Evolutionary conservation across 1,140 invertebrate species (phyloP).

Genomic region (Mizuhopecten yessoensis): DNA sequence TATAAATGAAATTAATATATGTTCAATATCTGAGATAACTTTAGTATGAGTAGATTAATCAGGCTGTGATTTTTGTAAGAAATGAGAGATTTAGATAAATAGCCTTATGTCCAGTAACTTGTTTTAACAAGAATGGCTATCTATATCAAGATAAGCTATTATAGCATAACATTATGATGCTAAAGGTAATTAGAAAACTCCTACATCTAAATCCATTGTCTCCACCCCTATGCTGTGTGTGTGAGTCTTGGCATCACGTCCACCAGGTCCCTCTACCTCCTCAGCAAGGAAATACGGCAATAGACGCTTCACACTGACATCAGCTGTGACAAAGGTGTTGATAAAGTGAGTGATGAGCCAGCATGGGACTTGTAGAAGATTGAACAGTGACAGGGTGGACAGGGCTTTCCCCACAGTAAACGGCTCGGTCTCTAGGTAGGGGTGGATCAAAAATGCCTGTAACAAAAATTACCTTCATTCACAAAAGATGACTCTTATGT

Average conservation of each 20-base stretch:
- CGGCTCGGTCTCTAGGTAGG: conserved; percentile 81
- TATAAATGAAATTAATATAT: no score
- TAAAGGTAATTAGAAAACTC: no score
- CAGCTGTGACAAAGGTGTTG: conserved; percentile 96
- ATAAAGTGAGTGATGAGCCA: conserved; percentile 98
- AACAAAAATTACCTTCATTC: conserved; percentile 40
- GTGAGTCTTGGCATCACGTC: conserved; percentile 47
- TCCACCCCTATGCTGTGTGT: conserved; percentile 65
- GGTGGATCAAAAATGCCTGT: conserved; percentile 82
- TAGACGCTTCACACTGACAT: conserved; percentile 82
- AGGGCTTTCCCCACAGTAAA: conserved; percentile 91
- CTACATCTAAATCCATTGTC: conserved; percentile 55
- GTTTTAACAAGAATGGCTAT: no score
- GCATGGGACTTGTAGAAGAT: conserved; percentile 96
- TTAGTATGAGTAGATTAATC: no score
- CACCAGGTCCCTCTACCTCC: conserved; percentile 83
- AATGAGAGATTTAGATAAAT: no score
- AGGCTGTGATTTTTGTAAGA: no score
- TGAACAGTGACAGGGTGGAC: conserved; percentile 95
- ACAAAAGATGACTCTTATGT: no score
- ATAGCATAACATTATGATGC: no score
- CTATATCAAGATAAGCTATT: no score
- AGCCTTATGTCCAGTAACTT: no score
- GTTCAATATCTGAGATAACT: no score
- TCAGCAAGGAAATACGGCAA: conserved; percentile 79